A percentile compares a stretch with the other conserved stretches of the same genome.
Conservation (phyloP, 2,888 invertebrate species). For the Scaeva pyrastri region DNA sequence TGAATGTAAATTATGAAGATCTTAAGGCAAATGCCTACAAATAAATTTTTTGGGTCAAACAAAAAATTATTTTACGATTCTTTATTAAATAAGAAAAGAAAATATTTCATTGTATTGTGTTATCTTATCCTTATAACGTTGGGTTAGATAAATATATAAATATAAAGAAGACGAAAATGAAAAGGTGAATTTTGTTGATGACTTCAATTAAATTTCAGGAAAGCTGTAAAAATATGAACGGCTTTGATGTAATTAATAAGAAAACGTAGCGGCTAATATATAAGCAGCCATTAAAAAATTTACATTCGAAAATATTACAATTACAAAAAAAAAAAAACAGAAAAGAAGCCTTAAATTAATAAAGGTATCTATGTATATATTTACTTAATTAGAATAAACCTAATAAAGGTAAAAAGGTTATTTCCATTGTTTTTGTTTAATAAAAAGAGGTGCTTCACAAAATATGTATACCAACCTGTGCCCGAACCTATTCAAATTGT, state of each 20-base stretch:
- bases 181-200: conserved; percentile 14
- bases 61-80: conserved; percentile 7
- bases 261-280: neutral
- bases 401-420: neutral
- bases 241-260: neutral
- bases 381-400: neutral
- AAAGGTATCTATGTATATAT: neutral
- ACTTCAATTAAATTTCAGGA: conserved; percentile 16
- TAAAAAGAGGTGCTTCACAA: neutral
- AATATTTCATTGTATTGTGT: neutral
- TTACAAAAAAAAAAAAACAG: too few species aligned
- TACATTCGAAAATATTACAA: neutral
- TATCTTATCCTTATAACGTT: too few species aligned
- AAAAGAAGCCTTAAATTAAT: neutral
- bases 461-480: too few species aligned
- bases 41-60: conserved; percentile 2
- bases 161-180: neutral
- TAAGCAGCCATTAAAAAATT: neutral
- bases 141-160: too few species aligned
- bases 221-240: neutral
- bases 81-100: neutral
- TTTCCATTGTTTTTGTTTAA: neutral
- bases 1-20: neutral
- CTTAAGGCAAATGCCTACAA: neutral
- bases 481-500: too few species aligned